phyloP scores from a whole-genome alignment of 2,888 invertebrate genomes.

The Psococerastis gibbosa region DNA sequence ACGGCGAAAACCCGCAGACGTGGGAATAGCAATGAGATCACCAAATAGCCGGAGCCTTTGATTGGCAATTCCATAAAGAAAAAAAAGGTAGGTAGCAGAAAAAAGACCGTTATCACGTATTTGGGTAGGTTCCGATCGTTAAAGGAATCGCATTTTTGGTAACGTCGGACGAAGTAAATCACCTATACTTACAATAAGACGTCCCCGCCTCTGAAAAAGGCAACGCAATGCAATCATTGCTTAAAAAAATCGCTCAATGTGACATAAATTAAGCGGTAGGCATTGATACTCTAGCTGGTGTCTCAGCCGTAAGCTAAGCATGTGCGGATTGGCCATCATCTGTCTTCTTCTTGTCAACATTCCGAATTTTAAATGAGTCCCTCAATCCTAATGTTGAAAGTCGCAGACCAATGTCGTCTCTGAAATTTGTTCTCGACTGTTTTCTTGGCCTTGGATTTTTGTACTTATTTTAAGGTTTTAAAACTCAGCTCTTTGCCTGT shows the following conservation, averaged over 20 bases:
- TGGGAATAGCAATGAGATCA: no score
- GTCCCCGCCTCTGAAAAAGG: neutral
- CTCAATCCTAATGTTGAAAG: neutral
- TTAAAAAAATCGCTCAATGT: neutral
- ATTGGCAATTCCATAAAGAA: no score
- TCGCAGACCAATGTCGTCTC: neutral
- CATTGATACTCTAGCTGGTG: neutral
- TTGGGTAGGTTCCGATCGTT: neutral
- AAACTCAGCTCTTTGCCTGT: no score
- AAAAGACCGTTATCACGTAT: neutral
- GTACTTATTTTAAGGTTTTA: no score
- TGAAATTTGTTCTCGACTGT: no score
- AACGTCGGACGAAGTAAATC: neutral
- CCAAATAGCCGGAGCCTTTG: no score
- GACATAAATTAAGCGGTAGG: neutral
- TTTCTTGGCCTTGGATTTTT: no score
- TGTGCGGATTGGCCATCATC: neutral
- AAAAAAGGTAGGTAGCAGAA: no score
- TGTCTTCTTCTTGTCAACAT: neutral
- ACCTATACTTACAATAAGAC: neutral
- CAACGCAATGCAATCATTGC: neutral
- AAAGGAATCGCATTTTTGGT: neutral
- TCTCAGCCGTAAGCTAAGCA: neutral
- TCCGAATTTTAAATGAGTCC: neutral
- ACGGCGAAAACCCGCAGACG: no score